Conservation (phyloP, 2,113 vertebrate genomes). For the Dicerorhinus sumatrensis region DNA sequence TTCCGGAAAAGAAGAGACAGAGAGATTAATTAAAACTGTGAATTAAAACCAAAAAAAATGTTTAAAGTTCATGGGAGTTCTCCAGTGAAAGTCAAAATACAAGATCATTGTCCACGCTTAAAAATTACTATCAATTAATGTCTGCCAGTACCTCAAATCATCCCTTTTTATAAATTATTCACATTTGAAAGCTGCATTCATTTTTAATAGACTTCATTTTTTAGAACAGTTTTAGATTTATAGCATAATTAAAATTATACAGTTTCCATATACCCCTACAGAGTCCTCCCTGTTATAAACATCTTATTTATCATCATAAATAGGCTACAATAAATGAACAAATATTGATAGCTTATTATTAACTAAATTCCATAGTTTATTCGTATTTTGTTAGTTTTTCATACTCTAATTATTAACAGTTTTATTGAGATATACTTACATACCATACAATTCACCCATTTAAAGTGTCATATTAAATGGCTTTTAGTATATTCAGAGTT, state of each 20-base stretch:
- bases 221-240: not conserved
- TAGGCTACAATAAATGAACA: not conserved
- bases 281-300: not conserved
- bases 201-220: not conserved
- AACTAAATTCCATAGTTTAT: not conserved
- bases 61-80: not conserved
- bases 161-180: not conserved
- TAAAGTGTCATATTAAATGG: not conserved
- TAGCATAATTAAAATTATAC: not conserved
- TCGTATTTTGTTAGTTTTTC: not conserved
- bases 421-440: not conserved
- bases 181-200: not conserved
- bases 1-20: not conserved
- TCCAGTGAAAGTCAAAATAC: not conserved
- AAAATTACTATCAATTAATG: not conserved
- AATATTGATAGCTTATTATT: not conserved
- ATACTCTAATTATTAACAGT: not conserved
- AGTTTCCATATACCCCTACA: not conserved
- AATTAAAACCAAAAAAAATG: not conserved
- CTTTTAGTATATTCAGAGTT: not conserved
- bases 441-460: not conserved
- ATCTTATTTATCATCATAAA: not conserved
- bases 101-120: too few species aligned
- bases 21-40: not conserved
- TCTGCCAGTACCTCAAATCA: not conserved